Percentiles rank a stretch among this genome's conserved stretches.
Conservation (phyloP, 2,113 vertebrate species). For the Anhinga anhinga region DNA sequence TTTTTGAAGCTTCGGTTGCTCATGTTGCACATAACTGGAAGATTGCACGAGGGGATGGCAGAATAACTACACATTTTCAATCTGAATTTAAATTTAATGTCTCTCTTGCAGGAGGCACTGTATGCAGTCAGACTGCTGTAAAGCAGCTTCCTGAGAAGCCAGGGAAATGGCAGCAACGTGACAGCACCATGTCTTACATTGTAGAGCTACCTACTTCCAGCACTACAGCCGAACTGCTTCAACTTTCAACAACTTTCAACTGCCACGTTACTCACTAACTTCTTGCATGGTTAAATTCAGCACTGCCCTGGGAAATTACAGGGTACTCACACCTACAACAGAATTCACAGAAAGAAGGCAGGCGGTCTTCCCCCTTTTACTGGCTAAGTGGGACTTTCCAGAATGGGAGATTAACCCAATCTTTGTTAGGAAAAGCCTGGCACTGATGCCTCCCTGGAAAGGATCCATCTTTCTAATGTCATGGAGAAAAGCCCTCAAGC, state of each 20-base stretch:
- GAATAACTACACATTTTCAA: not conserved
- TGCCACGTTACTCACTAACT: not conserved
- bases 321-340: not conserved
- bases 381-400: not conserved
- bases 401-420: not conserved
- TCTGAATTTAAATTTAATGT: not conserved
- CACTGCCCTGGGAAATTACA: not conserved
- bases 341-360: not conserved
- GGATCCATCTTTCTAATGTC: not conserved
- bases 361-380: not conserved
- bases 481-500: not conserved
- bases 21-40: not conserved
- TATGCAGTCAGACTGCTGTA: not conserved
- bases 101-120: not conserved
- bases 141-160: not conserved
- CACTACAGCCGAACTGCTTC: not conserved
- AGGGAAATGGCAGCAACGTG: not conserved
- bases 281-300: not conserved
- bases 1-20: not conserved
- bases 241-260: not conserved
- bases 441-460: not conserved
- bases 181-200: not conserved
- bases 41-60: not conserved
- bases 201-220: not conserved
- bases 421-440: not conserved